Evolutionary conservation across 37 sponge, comb jelly and placozoan species (phyloP), one percentile per base, ranked within the genome.

Genomic region (Mnemiopsis leidyi): DNA sequence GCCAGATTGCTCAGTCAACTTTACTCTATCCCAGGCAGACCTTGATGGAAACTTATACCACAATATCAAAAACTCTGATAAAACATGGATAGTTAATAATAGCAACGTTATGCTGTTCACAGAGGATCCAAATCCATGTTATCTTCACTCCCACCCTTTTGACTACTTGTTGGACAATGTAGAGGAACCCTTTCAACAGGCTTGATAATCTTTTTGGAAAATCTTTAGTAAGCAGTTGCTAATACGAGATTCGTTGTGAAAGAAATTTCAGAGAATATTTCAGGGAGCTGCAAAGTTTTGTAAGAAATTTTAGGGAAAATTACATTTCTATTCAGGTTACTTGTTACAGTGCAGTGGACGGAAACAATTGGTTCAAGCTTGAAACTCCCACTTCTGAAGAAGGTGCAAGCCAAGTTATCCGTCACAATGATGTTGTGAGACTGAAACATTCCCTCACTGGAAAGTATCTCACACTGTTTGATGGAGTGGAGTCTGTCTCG

Each of bases 111-210:
- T 71, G 30, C 75, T 71, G n/a, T 25, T 23, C 30, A 71, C 75
- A 7, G 30, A n/a, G 25, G 75, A 71, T 25, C 75, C 75, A 71
- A 7, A 29, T 29, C 30, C 75, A 28, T 71, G 75, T 18, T 29
- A 71, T 25, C 75, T 71, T n/a, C 75, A 71, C 75, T 71, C 75
- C 3, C 75, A 71, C 75, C 75, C 75, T 7, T 71, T 71, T 28
- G 30, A 71, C 30, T 71, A 28, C 13, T 13, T 13, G 7, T 29
- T n/a, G n/a, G n/a, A 5, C 2, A 25, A 28, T n/a, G 75, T 29
- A 5, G 75, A 71, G 75, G 21, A 71, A 71, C 3, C 26, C 3
- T 71, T 71, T 71, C 75, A 71, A 13, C 61, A 48, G 61, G 61
- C 13, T 13, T 18, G 61, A n/a, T n/a, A n/a, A n/a, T n/a, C n/a